Evolutionary conservation across 2,797 vertebrate genomes (phyloP), one percentile per base, ranked within the genome.

Genomic region (Martes flavigula): DNA sequence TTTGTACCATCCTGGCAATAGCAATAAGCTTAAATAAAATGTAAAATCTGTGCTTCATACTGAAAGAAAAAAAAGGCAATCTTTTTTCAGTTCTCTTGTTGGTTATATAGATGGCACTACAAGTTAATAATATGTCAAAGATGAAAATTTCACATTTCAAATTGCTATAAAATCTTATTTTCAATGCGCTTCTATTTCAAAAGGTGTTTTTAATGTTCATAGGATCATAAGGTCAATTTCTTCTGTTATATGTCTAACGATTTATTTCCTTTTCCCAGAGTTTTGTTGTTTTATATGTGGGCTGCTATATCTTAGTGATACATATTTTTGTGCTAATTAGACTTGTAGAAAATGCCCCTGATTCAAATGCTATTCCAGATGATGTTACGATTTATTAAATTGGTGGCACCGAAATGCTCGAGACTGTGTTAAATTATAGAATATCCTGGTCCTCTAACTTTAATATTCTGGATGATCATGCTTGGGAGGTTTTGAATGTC

Each of bases 401-500:
- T 82, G 66, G 12, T 68, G 5, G 38, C 54, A 64, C 3, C 82
- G 40, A 15, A 96, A 87, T 90, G 96, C 64, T 70, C 88, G 10
- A 15, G 86, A 87, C 9, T 40, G 38, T 35, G 60, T 20, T 95
- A 68, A 81, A 54, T 40, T 94, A 25, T 96, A 35, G 72, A 91
- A 77, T 46, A 91, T 51, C 5, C 27, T 60, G 8, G 6, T 72
- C 64, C 81, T 87, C 51, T 83, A 48, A 87, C 38, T 82, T 77
- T 83, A 82, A 92, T 89, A 82, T 83, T 85, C 94, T 32, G 10
- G 17, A 40, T 68, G 38, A 85, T 75, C 25, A 86, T 75, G 79
- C 72, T 91, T 93, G 79, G 84, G 32, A 94, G 54, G 5, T 79
- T 94, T 62, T 95, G 35, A 97, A 84, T 96, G 82, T 51, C 88